Evolutionary conservation across 2,797 vertebrate species (phyloP).

Genomic region (Lepus townsendii): DNA sequence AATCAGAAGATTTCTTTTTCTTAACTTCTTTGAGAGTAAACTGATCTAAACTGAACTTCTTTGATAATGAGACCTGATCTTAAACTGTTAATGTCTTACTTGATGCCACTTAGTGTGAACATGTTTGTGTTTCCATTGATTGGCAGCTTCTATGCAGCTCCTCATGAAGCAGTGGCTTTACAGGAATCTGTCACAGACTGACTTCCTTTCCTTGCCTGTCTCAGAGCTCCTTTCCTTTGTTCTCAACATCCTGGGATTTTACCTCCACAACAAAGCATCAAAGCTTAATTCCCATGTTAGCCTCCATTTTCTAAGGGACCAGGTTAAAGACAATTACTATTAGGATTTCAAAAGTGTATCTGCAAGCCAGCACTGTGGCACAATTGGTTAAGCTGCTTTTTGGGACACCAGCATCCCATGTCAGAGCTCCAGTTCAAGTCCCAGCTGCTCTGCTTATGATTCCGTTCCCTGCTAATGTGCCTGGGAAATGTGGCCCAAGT

Average conservation of each 20-base stretch:
- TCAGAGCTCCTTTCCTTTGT: neutral
- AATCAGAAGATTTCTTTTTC: neutral
- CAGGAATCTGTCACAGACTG: neutral
- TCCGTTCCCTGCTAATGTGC: too few species aligned
- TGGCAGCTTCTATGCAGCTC: neutral
- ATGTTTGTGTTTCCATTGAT: neutral
- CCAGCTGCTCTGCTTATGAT: too few species aligned
- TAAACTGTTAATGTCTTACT: neutral
- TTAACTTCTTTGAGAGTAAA: neutral
- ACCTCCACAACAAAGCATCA: neutral
- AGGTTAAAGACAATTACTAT: neutral
- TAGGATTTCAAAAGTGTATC: neutral
- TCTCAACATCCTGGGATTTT: neutral
- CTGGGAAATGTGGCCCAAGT: too few species aligned
- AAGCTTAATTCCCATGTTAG: neutral
- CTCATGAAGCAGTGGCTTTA: neutral
- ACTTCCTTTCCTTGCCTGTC: neutral
- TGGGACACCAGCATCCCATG: too few species aligned
- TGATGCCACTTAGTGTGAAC: neutral
- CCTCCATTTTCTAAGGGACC: neutral
- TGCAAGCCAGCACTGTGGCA: neutral
- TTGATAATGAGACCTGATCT: neutral
- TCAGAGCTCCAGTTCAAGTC: too few species aligned
- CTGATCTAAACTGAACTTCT: neutral
- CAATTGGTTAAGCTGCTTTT: too few species aligned